These are phyloP conservation scores for Diorhabda sublineata DNA, from an alignment of 1,140 invertebrate genomes.

Conservation along the genomic window DNA sequence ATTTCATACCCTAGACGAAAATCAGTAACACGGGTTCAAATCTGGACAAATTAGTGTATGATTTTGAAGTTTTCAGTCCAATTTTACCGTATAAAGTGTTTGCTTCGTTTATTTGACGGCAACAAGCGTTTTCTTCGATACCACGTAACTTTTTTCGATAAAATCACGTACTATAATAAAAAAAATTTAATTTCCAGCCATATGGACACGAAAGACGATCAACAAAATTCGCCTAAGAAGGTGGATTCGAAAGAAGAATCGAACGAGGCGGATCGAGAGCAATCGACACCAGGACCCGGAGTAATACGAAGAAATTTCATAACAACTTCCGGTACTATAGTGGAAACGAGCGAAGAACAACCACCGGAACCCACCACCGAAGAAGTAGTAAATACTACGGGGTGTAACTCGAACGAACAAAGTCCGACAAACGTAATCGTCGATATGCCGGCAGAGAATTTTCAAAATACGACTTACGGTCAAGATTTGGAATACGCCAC, in stretches of 20 bases:
- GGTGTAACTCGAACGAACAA: conserved; percentile 21
- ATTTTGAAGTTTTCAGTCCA: too few relatives aligned
- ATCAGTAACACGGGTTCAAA: too few relatives aligned
- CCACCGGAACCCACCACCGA: conserved; percentile 27
- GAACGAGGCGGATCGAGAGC: background rate
- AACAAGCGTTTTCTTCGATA: too few relatives aligned
- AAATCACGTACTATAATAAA: background rate
- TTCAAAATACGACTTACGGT: background rate
- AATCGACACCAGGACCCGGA: conserved; percentile 1
- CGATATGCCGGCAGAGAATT: conserved; percentile 7
- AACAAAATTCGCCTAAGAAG: conserved; percentile 16
- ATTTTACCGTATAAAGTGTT: too few relatives aligned
- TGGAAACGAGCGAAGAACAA: conserved; percentile 34
- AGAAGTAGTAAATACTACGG: conserved; percentile 32
- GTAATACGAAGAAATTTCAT: conserved; percentile 34
- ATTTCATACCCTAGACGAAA: too few relatives aligned
- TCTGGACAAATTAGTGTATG: too few relatives aligned
- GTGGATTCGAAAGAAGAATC: conserved; percentile 14
- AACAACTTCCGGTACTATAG: conserved; percentile 31
- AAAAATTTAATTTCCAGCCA: conserved; percentile 10
- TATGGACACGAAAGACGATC: conserved; percentile 27
- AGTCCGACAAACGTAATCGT: conserved; percentile 16
- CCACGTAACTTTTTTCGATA: background rate
- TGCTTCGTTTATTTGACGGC: too few relatives aligned
- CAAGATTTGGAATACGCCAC: conserved; percentile 9